A percentile compares a stretch with the other conserved stretches of the same genome.
Evolutionary conservation across 2,113 vertebrate species (phyloP).

Genomic region (Centropristis striata): DNA sequence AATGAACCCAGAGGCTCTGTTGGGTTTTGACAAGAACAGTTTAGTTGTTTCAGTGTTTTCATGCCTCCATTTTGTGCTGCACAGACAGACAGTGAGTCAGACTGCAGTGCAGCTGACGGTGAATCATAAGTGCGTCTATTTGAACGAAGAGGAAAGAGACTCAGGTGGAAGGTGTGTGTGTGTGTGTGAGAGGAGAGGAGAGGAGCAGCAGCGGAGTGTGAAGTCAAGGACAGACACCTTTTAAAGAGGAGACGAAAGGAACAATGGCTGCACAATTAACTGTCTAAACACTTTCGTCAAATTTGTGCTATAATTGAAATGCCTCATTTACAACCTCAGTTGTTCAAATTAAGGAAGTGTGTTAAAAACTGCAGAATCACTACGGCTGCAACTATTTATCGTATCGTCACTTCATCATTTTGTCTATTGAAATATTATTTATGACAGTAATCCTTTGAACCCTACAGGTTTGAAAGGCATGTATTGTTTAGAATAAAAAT

Average conservation of each 20-base stretch:
- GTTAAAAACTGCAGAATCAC: not conserved
- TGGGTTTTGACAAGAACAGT: not conserved
- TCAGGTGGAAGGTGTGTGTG: slow-evolving; percentile 24
- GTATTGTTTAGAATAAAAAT: too few relatives aligned
- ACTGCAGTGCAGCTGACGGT: slow-evolving; percentile 36
- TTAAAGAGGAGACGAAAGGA: slow-evolving; percentile 6
- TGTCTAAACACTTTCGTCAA: too few relatives aligned
- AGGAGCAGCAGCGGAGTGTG: not conserved
- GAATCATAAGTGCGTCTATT: slow-evolving; percentile 41
- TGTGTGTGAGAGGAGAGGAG: not conserved
- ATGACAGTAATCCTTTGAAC: too few relatives aligned
- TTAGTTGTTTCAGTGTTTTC: slow-evolving; percentile 30
- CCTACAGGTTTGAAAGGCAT: too few relatives aligned
- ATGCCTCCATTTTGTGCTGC: slow-evolving; percentile 57
- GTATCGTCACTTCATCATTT: too few relatives aligned
- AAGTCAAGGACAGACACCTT: not conserved
- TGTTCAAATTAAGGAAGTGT: not conserved
- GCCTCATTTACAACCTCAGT: not conserved
- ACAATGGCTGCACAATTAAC: slow-evolving; percentile 37
- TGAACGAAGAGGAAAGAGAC: slow-evolving; percentile 24
- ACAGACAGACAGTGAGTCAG: slow-evolving; percentile 58
- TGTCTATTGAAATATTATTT: too few relatives aligned
- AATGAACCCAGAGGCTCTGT: not conserved
- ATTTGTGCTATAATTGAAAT: not conserved
- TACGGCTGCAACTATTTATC: too few relatives aligned